Conservation (phyloP, 1,140 invertebrate genomes). For the Rhopalosiphum padi region DNA sequence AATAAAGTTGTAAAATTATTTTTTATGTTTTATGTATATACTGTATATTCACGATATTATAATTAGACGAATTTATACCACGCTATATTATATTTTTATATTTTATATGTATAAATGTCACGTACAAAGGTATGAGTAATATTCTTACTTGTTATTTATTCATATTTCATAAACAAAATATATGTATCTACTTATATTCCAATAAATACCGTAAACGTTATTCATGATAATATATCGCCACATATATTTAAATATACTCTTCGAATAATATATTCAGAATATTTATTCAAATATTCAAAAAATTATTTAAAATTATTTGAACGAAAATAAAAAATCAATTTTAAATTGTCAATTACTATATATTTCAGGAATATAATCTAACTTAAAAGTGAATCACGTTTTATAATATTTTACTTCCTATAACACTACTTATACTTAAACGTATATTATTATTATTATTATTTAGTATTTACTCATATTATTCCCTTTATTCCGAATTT, state of each 20-base stretch:
- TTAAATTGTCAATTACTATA: neutral
- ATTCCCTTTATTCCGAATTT: neutral
- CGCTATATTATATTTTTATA: neutral
- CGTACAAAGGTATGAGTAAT: neutral
- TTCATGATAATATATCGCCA: neutral
- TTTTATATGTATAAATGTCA: neutral
- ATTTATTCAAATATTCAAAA: conserved; percentile 10
- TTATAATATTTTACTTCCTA: too few species aligned
- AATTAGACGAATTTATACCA: neutral
- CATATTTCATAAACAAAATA: neutral
- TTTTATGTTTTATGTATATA: neutral
- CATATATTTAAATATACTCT: neutral
- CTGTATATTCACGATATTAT: neutral
- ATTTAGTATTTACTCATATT: neutral
- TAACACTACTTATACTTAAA: too few species aligned
- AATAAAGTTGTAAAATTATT: neutral
- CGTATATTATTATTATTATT: neutral
- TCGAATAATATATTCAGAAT: neutral
- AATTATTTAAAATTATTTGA: neutral
- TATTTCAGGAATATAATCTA: neutral
- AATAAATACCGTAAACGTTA: neutral
- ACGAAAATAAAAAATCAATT: neutral
- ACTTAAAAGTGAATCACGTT: neutral
- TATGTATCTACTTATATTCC: neutral
- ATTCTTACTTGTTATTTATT: neutral